Evolutionary conservation across 2,113 vertebrate species (phyloP), one percentile per base, ranked within the genome.

Genomic region (Donacobius atricapilla): DNA sequence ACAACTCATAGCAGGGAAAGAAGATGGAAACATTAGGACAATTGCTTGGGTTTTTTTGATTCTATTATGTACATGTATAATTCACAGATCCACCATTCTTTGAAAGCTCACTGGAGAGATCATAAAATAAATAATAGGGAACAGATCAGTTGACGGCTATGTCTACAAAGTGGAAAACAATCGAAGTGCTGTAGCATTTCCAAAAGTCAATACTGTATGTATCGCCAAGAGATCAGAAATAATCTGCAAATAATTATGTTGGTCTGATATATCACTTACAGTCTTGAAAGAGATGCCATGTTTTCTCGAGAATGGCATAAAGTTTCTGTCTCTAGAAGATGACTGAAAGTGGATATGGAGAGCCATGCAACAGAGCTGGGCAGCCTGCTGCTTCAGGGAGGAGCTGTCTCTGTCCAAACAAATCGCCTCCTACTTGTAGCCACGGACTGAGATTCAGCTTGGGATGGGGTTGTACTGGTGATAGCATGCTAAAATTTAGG

Each of bases 1-100:
- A 33, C 4, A 6, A 8, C 16, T 71, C 4, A 15, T 6, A 21
- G 2, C 3, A 35, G 42, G 23, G n/a, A 70, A 53, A 33, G 28
- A 80, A 40, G 48, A 50, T 61, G 10, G 18, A 16, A 23, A 50
- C 2, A 5, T 69, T 50, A 28, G 25, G 33, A 33, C 7, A 65
- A 3, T 9, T 65, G 15, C 60, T 2, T 13, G 10, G 8, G 4
- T 0, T 1, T 28, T 45, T 53, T 60, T 61, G 0, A 57, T 71
- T 68, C 13, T 68, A 0, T 4, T 65, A 15, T 71, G 7, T 50
- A 14, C 23, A 3, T 85, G 37, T 47, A 2, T 64, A 69, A 76
- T 1, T 3, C 24, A 71, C 14, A 63, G 60, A 37, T 64, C 16
- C 31, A 37, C 19, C 0, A 0, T 28, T 75, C 89, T 53, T 88